Percentiles rank a stretch among this genome's conserved stretches.
These are phyloP conservation scores for Sprattus sprattus DNA, from an alignment of 2,113 vertebrate species.

Conservation along the genomic window DNA sequence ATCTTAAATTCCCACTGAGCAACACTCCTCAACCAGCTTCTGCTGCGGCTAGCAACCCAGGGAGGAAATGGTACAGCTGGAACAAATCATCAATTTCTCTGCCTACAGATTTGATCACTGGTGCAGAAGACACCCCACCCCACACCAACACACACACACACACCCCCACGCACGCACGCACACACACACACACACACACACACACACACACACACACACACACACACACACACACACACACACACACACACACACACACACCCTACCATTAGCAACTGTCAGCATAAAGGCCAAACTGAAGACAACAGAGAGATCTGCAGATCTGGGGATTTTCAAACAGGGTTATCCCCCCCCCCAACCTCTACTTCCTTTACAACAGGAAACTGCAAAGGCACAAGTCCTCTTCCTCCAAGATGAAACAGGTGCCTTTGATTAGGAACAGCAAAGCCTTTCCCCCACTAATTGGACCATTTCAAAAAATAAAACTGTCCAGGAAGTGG, in stretches of 20 bases:
- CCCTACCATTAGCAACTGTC: not conserved
- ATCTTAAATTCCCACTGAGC: not conserved
- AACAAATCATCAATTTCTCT: not conserved
- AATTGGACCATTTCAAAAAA: constrained; percentile 15
- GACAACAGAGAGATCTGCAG: not conserved
- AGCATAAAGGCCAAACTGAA: not conserved
- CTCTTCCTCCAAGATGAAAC: not conserved
- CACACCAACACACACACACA: not conserved
- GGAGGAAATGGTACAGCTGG: not conserved
- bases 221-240: not conserved
- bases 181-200: not conserved
- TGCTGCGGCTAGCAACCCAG: not conserved
- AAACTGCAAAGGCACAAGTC: not conserved
- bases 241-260: not conserved
- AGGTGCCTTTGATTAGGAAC: not conserved
- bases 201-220: not conserved
- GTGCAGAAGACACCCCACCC: too few relatives aligned
- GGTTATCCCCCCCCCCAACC: not conserved
- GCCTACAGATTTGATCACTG: not conserved
- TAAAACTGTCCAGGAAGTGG: not conserved
- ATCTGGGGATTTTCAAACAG: constrained; percentile 6
- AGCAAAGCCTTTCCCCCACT: not conserved
- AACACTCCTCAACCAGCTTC: not conserved
- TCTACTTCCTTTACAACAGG: not conserved
- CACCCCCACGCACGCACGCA: not conserved